Evolutionary conservation across 2,797 vertebrate genomes (phyloP), one percentile per base, ranked within the genome.

Genomic region (Enteromius radiatus): DNA sequence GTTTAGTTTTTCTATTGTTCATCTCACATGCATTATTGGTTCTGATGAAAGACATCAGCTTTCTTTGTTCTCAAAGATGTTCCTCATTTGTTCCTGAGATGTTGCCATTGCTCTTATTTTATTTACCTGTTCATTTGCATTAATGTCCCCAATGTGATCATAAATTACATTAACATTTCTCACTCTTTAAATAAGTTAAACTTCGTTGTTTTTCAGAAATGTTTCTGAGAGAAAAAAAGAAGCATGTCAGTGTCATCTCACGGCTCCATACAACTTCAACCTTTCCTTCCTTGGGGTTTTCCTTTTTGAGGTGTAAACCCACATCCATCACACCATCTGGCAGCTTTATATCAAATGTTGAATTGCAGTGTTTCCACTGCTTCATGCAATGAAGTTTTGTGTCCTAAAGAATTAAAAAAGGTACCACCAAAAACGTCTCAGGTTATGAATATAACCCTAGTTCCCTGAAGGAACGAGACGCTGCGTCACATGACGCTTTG

Each of bases 321-420:
- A 78, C 28, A 17, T 67, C 36, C 61, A 36, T 78, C 28, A 78
- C 76, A 0, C 21, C 43, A 36, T 3, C n/a, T 23, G 61, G 76
- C 31, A 78, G 5, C 11, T 15, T 49, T 49, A 78, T 78, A 1
- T 78, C 45, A 19, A 78, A 78, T 36, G 76, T 36, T 19, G 61
- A 61, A 52, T 3, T 38, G 43, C 5, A 78, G 67, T 17, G 43
- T 5, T 9, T 23, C 45, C 76, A 49, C 28, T 52, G 2, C 31
- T 36, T 3, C 0, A 1, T 23, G 7, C 4, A 19, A 15, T 4
- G 4, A 49, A 67, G 8, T 3, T 23, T 38, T 3, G 0, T 36
- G 3, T 3, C 0, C 61, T 78, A 33, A 19, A 31, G 26, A 71
- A 59, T n/a, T 10, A 8, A 56, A 23, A 56, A 5, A 11, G 4